Percentiles rank a stretch among this genome's conserved stretches.
These are phyloP conservation scores for Margarornis squamiger DNA, from an alignment of 2,797 vertebrate genomes.

Conservation along the genomic window DNA sequence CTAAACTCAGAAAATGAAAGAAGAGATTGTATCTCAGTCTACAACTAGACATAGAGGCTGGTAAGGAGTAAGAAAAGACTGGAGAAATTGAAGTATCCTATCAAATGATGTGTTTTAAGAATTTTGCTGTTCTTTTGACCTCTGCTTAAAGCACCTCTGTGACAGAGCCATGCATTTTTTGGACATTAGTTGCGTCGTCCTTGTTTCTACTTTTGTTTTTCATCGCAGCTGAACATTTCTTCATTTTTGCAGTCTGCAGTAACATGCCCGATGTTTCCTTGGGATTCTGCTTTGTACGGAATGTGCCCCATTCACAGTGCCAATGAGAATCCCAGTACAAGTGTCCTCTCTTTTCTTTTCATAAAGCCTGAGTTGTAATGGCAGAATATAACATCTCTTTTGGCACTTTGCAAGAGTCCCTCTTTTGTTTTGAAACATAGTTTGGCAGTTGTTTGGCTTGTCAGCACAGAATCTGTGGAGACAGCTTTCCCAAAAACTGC, in stretches of 20 bases:
- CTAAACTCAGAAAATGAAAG: background rate
- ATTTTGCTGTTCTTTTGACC: background rate
- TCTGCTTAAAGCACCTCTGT: background rate
- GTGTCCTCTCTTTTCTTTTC: slow-evolving; percentile 2
- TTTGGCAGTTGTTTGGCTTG: slow-evolving; percentile 52
- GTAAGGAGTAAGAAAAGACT: background rate
- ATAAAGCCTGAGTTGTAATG: background rate
- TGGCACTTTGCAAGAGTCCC: slow-evolving; percentile 11
- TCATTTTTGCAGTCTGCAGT: background rate
- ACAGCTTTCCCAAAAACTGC: slow-evolving; percentile 39
- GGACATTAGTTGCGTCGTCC: background rate
- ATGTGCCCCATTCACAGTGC: background rate
- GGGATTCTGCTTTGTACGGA: background rate
- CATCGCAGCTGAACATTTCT: background rate
- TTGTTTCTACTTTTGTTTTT: background rate
- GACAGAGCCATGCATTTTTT: background rate
- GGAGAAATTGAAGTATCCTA: background rate
- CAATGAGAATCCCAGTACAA: background rate
- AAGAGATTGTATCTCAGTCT: background rate
- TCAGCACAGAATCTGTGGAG: slow-evolving; percentile 19
- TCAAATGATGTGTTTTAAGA: background rate
- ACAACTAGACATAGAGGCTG: background rate
- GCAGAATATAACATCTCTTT: slow-evolving; percentile 15
- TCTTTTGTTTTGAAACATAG: slow-evolving; percentile 52
- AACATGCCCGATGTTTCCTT: background rate